A percentile compares a stretch with the other conserved stretches of the same genome.
Evolutionary conservation across 2,113 vertebrate species (phyloP).

Genomic region (Oryzias curvinotus): DNA sequence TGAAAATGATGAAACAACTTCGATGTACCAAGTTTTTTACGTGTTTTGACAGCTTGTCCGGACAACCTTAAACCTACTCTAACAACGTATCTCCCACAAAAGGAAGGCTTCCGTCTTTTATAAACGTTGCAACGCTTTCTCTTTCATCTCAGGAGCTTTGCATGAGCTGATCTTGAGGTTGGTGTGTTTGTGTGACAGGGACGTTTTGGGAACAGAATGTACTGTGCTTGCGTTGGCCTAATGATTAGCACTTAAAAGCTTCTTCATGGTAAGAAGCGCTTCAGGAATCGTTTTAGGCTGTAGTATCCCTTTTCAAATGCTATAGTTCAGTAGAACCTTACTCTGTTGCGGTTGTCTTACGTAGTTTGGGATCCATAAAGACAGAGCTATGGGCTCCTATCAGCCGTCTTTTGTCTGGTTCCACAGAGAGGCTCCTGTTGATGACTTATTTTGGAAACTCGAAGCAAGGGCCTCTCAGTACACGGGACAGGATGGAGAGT

Average conservation of each 20-base stretch:
- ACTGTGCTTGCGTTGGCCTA: conserved; percentile 63
- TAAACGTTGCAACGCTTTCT: too few species aligned
- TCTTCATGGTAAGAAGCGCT: conserved; percentile 64
- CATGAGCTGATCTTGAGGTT: conserved; percentile 6
- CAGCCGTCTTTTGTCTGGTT: conserved; percentile 60
- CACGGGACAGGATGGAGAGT: conserved; percentile 77
- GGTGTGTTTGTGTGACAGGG: background rate
- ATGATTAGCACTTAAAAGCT: conserved; percentile 50
- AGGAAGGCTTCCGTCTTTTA: too few species aligned
- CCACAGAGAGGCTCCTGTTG: conserved; percentile 72
- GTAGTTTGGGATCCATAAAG: conserved; percentile 72
- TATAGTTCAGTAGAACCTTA: conserved; percentile 54
- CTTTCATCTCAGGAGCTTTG: too few species aligned
- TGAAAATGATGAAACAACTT: too few species aligned
- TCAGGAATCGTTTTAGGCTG: conserved; percentile 64
- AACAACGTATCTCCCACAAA: too few species aligned
- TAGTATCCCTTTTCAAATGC: conserved; percentile 55
- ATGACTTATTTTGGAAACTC: conserved; percentile 80
- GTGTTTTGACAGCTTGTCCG: too few species aligned
- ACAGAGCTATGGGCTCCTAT: conserved; percentile 66
- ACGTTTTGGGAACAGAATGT: conserved; percentile 57
- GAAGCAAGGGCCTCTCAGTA: conserved; percentile 73
- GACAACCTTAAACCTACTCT: too few species aligned
- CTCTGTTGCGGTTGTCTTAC: conserved; percentile 73
- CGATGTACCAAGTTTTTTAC: too few species aligned